Percentiles rank a stretch among this genome's conserved stretches.
phyloP scores from a whole-genome alignment of 2,113 vertebrate genomes.

The Balaeniceps rex region DNA sequence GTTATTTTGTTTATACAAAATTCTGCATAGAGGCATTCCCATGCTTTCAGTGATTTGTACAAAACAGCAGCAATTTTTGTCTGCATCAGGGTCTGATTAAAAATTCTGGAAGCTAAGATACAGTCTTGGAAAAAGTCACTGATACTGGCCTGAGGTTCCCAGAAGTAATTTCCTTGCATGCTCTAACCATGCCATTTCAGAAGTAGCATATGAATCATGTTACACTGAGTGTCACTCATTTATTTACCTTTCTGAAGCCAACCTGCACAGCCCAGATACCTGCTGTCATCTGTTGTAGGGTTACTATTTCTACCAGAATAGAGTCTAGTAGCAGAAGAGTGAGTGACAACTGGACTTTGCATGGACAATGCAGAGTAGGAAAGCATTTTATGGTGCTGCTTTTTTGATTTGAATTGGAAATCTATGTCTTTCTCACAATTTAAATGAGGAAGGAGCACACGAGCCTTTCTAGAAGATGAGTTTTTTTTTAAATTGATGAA shows the following conservation, averaged over 20 bases:
- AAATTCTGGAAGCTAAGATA: not conserved
- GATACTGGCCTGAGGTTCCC: not conserved
- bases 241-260: not conserved
- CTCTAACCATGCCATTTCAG: not conserved
- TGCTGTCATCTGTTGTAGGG: not conserved
- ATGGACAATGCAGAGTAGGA: not conserved
- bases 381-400: not conserved
- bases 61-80: not conserved
- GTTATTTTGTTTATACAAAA: not conserved
- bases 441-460: not conserved
- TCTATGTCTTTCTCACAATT: not conserved
- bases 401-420: not conserved
- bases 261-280: not conserved
- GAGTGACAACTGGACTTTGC: not conserved
- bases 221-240: not conserved
- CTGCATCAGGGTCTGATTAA: not conserved
- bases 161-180: not conserved
- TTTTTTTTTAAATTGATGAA: rapidly evolving
- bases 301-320: not conserved
- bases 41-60: not conserved
- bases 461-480: not conserved
- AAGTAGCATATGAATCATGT: not conserved
- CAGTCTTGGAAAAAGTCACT: not conserved
- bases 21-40: not conserved
- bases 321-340: not conserved